Percentiles rank a stretch among this genome's conserved stretches.
These are phyloP conservation scores for Lydus trimaculatus DNA, from an alignment of 2,888 invertebrate species.

Conservation along the genomic window DNA sequence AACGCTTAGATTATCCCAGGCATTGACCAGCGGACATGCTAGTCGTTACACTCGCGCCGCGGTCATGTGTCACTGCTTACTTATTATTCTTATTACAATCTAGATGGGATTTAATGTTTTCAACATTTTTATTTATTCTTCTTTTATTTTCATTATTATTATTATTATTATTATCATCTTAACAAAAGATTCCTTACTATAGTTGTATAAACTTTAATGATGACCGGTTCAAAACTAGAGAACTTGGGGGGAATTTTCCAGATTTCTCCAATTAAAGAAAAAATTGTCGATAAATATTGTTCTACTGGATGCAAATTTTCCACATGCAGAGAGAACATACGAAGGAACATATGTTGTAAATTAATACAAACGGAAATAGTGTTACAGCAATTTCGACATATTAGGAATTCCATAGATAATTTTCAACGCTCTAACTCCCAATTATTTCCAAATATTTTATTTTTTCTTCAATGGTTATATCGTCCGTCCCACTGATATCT, in stretches of 20 bases:
- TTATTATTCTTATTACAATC: slow-evolving; percentile 45
- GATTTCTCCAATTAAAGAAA: too few species aligned
- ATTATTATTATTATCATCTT: too few species aligned
- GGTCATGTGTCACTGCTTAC: slow-evolving; percentile 49
- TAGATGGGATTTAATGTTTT: slow-evolving; percentile 37
- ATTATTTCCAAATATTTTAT: neutral
- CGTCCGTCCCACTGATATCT: neutral
- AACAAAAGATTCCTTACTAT: slow-evolving; percentile 13
- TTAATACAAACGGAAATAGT: slow-evolving; percentile 9
- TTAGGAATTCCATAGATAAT: slow-evolving; percentile 4
- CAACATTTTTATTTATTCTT: slow-evolving; percentile 8
- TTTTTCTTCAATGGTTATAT: too few species aligned
- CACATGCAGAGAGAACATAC: neutral
- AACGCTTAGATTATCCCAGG: slow-evolving; percentile 49
- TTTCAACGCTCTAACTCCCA: neutral
- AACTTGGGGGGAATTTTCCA: too few species aligned
- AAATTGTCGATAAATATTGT: too few species aligned
- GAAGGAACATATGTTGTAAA: slow-evolving; percentile 8
- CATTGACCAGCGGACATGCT: slow-evolving; percentile 54
- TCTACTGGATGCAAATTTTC: neutral
- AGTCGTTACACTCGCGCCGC: slow-evolving; percentile 48
- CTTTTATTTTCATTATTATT: too few species aligned
- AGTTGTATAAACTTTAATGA: neutral
- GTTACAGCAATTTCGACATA: neutral
- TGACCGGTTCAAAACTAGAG: neutral